These are phyloP conservation scores for Gymnocypris eckloni DNA, from an alignment of 2,797 vertebrate species.

Conservation along the genomic window DNA sequence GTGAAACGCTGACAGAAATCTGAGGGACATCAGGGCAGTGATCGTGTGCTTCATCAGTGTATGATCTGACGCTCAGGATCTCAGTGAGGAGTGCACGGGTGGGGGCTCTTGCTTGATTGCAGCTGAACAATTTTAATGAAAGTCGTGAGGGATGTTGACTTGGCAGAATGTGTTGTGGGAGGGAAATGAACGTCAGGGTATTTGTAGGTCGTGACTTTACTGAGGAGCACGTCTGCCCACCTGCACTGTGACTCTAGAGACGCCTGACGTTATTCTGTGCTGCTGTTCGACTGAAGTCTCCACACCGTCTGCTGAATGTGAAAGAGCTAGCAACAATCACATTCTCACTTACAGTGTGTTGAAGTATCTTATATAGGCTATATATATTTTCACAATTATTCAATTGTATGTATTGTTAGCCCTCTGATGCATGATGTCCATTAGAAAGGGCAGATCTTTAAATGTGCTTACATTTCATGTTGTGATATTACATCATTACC, in stretches of 20 bases:
- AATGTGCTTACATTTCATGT: too few relatives aligned
- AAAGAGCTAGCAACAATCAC: not conserved
- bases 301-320: not conserved
- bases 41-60: slow-evolving; percentile 34
- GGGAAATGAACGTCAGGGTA: slow-evolving; percentile 36
- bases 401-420: not conserved
- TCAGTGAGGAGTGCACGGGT: not conserved
- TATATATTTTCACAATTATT: not conserved
- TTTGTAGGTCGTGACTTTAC: slow-evolving; percentile 60
- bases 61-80: not conserved
- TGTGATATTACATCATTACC: too few relatives aligned
- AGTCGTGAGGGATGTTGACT: slow-evolving; percentile 51
- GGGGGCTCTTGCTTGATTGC: slow-evolving; percentile 53
- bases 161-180: slow-evolving; percentile 62
- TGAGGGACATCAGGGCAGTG: slow-evolving; percentile 37
- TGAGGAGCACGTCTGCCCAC: slow-evolving; percentile 61
- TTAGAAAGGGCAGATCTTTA: too few relatives aligned
- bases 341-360: not conserved
- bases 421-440: too few relatives aligned
- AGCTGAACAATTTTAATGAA: slow-evolving; percentile 60
- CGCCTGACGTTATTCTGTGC: not conserved
- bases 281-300: too few relatives aligned
- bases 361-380: too few relatives aligned
- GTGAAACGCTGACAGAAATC: slow-evolving; percentile 60
- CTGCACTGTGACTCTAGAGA: slow-evolving; percentile 50